Evolutionary conservation across 2,113 vertebrate genomes (phyloP).

Genomic region (Ptychochromis oligacanthus): DNA sequence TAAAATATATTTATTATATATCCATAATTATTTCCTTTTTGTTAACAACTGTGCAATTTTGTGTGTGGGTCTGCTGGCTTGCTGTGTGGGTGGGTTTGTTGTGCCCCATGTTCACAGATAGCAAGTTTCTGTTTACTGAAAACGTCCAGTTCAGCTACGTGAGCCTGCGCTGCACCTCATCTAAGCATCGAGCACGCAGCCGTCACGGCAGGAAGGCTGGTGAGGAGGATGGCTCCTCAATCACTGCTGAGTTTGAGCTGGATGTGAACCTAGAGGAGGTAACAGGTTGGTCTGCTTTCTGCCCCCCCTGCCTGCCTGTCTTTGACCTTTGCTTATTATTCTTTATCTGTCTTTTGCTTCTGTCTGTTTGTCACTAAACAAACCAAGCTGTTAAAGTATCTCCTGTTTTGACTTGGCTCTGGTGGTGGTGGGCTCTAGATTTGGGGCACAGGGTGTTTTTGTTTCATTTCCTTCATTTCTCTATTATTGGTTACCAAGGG

Average conservation of each 20-base stretch:
- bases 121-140: conserved; percentile 88
- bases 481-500: not conserved
- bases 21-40: conserved; percentile 3
- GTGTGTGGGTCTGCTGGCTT: conserved; percentile 18
- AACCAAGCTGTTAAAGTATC: conserved; percentile 88
- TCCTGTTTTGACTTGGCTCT: conserved; percentile 88
- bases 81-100: conserved; percentile 7
- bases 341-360: conserved; percentile 41
- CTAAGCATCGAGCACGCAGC: conserved; percentile 80
- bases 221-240: conserved; percentile 85
- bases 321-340: conserved; percentile 40
- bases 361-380: conserved; percentile 66
- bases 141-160: conserved; percentile 90
- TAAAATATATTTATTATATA: not conserved
- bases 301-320: conserved; percentile 58
- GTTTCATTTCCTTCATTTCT: conserved; percentile 16
- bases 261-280: conserved; percentile 95
- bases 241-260: conserved; percentile 94
- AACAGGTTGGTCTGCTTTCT: conserved; percentile 94
- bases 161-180: conserved; percentile 90
- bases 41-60: conserved; percentile 20
- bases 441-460: conserved; percentile 14
- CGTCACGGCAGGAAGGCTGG: conserved; percentile 82
- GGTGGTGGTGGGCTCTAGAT: conserved; percentile 44
- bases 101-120: conserved; percentile 84